phyloP scores from a whole-genome alignment of 2,113 vertebrate genomes.

The Cercocebus atys region DNA sequence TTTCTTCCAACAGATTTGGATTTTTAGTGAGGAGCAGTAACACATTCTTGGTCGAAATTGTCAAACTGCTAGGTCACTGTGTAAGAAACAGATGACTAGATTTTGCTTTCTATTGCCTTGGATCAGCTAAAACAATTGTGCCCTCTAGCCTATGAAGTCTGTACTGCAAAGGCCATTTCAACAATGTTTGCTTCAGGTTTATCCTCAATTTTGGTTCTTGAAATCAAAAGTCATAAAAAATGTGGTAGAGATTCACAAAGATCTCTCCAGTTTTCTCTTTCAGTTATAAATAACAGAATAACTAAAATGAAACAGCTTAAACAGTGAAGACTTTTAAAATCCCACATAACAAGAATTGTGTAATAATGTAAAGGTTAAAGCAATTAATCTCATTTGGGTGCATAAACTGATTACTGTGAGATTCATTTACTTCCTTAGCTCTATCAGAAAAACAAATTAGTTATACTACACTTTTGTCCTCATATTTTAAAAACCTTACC shows the following conservation, averaged over 20 bases:
- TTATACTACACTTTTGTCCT: not conserved
- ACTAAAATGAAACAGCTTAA: not conserved
- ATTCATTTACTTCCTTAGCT: not conserved
- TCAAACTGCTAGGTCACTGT: constrained; percentile 57
- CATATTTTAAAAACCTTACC: constrained; percentile 23
- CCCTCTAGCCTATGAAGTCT: constrained; percentile 69
- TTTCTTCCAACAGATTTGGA: constrained; percentile 35
- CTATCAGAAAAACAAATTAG: constrained; percentile 55
- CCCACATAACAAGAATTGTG: not conserved
- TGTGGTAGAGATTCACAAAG: constrained; percentile 14
- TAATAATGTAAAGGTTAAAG: constrained; percentile 14
- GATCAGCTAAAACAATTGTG: constrained; percentile 64
- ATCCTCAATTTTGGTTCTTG: constrained; percentile 34
- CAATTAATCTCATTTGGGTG: constrained; percentile 23
- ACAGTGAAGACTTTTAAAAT: not conserved
- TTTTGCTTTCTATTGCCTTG: constrained; percentile 41
- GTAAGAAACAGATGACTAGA: constrained; percentile 33
- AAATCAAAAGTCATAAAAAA: constrained; percentile 42
- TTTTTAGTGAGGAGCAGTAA: constrained; percentile 61
- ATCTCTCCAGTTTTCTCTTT: not conserved
- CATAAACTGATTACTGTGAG: not conserved
- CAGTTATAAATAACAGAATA: not conserved
- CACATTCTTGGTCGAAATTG: constrained; percentile 54
- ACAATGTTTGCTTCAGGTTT: not conserved
- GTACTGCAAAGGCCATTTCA: constrained; percentile 49